phyloP scores from a whole-genome alignment of 2,888 invertebrate genomes.

The Oeneis ivallda region DNA sequence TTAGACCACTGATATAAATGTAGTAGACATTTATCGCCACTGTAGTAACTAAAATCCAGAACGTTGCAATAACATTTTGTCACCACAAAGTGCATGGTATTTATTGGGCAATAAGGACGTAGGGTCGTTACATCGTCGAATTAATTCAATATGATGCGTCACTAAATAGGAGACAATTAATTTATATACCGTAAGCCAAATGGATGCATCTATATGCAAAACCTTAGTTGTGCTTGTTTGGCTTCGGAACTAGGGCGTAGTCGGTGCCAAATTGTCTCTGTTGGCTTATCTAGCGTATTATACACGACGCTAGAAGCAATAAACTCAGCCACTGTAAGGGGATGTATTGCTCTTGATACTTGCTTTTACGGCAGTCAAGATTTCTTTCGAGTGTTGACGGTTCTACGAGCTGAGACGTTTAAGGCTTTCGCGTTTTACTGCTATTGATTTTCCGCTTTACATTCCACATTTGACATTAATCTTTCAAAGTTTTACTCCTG shows the following conservation, averaged over 20 bases:
- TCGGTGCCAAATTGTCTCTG: slow-evolving; percentile 80
- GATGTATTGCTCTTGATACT: slow-evolving; percentile 63
- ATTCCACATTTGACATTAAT: background rate
- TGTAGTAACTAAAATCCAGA: too few species aligned
- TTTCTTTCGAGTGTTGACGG: slow-evolving; percentile 32
- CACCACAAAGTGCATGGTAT: too few species aligned
- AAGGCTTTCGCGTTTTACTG: slow-evolving; percentile 12
- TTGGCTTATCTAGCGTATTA: slow-evolving; percentile 79
- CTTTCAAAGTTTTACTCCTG: background rate
- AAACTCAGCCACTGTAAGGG: slow-evolving; percentile 67
- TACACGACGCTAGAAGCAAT: slow-evolving; percentile 68
- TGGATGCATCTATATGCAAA: slow-evolving; percentile 79
- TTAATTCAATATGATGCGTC: slow-evolving; percentile 59
- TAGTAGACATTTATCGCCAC: too few species aligned
- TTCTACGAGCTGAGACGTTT: slow-evolving; percentile 26
- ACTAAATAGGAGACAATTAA: slow-evolving; percentile 73
- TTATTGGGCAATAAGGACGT: slow-evolving; percentile 2
- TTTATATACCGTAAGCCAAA: slow-evolving; percentile 76
- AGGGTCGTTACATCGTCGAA: slow-evolving; percentile 41
- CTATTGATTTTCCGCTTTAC: background rate
- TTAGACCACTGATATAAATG: too few species aligned
- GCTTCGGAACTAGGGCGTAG: slow-evolving; percentile 72
- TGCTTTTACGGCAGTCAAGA: slow-evolving; percentile 48
- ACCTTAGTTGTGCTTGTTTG: slow-evolving; percentile 73
- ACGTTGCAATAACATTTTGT: too few species aligned